Evolutionary conservation across 1,140 invertebrate species (phyloP).

Genomic region (Phortica variegata): DNA sequence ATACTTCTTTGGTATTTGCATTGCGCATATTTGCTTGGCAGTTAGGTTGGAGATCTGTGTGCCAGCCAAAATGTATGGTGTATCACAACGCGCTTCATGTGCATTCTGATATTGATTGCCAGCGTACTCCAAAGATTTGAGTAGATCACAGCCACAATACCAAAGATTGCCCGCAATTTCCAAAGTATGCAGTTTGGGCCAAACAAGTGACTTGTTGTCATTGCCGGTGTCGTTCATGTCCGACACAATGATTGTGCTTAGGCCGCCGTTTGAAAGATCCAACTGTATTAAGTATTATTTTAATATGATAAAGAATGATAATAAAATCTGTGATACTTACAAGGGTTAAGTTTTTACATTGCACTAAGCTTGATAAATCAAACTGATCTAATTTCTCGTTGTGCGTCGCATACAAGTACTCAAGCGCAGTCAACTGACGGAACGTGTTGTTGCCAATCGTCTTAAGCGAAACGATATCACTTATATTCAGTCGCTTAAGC

Average conservation of each 20-base stretch:
- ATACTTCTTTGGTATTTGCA: constrained; percentile 46
- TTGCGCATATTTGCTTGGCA: constrained; percentile 32
- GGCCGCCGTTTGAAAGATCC: constrained; percentile 57
- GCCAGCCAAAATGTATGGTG: constrained; percentile 41
- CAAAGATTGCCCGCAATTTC: constrained; percentile 63
- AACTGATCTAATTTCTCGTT: constrained; percentile 40
- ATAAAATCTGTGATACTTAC: too few relatives aligned
- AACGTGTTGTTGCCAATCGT: constrained; percentile 60
- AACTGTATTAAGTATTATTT: constrained; percentile 19
- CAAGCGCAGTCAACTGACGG: constrained; percentile 52
- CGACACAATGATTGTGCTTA: constrained; percentile 53
- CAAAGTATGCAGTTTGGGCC: constrained; percentile 56
- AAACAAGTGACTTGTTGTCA: constrained; percentile 12
- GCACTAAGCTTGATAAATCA: constrained; percentile 27
- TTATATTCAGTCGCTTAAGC: constrained; percentile 61
- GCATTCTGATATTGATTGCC: constrained; percentile 10
- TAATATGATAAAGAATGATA: too few relatives aligned
- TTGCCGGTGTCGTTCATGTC: constrained; percentile 15
- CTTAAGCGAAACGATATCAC: constrained; percentile 60
- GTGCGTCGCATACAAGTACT: constrained; percentile 33
- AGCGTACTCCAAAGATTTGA: constrained; percentile 28
- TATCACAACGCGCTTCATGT: constrained; percentile 35
- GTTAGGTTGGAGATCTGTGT: constrained; percentile 36
- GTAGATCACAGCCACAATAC: constrained; percentile 62
- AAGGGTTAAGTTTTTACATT: constrained; percentile 28